Evolutionary conservation across 1,140 invertebrate genomes (phyloP).

Genomic region (Cepaea nemoralis): DNA sequence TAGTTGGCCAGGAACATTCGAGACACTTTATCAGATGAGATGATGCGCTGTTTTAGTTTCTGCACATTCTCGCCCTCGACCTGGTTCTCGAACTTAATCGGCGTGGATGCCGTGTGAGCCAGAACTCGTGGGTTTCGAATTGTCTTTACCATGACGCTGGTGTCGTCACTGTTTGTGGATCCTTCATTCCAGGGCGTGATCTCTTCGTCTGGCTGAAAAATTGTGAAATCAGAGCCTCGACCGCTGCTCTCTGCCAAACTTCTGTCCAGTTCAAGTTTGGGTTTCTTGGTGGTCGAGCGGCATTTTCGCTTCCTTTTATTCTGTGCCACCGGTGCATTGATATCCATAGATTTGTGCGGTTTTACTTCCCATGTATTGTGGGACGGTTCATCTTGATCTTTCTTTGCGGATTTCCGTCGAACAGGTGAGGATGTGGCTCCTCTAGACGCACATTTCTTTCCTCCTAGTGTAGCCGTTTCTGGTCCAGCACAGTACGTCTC

Average conservation of each 20-base stretch:
- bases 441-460: background rate
- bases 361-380: background rate
- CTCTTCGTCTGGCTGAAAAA: constrained; percentile 14
- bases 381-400: background rate
- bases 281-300: background rate
- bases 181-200: constrained; percentile 19
- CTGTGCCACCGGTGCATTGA: background rate
- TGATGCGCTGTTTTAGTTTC: background rate
- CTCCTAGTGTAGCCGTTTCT: background rate
- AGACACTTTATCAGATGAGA: background rate
- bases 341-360: background rate
- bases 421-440: background rate
- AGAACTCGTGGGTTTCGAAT: background rate
- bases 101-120: background rate
- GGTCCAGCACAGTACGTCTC: background rate
- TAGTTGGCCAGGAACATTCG: background rate
- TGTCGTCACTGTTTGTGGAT: constrained; percentile 20
- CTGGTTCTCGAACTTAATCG: background rate
- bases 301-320: background rate
- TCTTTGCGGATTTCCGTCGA: background rate
- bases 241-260: background rate
- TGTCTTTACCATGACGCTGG: background rate
- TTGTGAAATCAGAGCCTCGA: background rate
- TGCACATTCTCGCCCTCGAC: background rate
- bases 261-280: background rate